phyloP scores from a whole-genome alignment of 2,888 invertebrate species.

The Rugalucina vietnamica region DNA sequence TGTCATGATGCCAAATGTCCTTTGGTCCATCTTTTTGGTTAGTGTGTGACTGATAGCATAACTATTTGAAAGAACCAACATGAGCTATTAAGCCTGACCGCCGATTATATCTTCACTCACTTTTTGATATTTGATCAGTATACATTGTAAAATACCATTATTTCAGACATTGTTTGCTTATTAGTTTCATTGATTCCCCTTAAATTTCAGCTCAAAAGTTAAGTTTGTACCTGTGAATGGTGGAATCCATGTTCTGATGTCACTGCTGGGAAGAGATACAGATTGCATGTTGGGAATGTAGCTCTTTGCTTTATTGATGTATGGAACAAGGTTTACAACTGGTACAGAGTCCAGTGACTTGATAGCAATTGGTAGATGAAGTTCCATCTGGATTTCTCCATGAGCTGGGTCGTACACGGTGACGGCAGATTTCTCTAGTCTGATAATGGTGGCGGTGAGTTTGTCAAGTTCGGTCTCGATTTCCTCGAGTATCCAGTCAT shows the following conservation, averaged over 20 bases:
- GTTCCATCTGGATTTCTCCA: conserved; percentile 66
- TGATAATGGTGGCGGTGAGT: conserved; percentile 40
- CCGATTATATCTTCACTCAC: too few species aligned
- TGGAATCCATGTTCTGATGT: conserved; percentile 91
- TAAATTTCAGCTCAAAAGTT: neutral
- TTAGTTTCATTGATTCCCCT: neutral
- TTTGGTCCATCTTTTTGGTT: neutral
- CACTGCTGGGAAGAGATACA: conserved; percentile 88
- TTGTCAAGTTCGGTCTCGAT: conserved; percentile 59
- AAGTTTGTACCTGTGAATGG: conserved; percentile 90
- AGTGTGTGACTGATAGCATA: neutral
- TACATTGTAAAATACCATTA: too few species aligned
- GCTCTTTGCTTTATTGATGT: conserved; percentile 45
- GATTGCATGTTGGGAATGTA: conserved; percentile 61
- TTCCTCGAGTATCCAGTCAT: conserved; percentile 58
- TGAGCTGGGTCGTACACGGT: conserved; percentile 61
- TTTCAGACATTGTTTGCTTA: too few species aligned
- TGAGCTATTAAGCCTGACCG: too few species aligned
- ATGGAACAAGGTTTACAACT: conserved; percentile 45
- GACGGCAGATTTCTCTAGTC: conserved; percentile 49
- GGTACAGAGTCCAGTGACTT: conserved; percentile 57
- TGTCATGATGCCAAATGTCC: too few species aligned
- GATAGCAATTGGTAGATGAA: conserved; percentile 62
- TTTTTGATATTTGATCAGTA: too few species aligned
- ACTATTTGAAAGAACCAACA: too few species aligned